A percentile compares a stretch with the other conserved stretches of the same genome.
phyloP scores from a whole-genome alignment of 2,113 vertebrate genomes.

The Myxocyprinus asiaticus region DNA sequence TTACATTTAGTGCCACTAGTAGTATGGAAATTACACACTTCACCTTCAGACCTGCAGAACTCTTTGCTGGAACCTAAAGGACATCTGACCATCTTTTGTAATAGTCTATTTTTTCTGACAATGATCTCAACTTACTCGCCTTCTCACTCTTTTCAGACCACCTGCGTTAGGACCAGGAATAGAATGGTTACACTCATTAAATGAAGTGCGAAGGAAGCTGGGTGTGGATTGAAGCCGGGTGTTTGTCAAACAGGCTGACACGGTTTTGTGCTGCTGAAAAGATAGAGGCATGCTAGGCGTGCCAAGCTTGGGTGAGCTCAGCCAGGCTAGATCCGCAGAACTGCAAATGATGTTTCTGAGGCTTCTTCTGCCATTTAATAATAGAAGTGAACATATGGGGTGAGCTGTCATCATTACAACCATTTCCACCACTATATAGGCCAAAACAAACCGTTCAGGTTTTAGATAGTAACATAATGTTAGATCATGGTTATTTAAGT shows the following conservation, averaged over 20 bases:
- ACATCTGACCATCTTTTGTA: too few relatives aligned
- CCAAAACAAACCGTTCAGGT: slow-evolving; percentile 23
- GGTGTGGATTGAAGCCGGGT: background rate
- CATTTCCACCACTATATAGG: background rate
- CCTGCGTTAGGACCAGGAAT: background rate
- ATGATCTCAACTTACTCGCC: too few relatives aligned
- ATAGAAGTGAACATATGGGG: background rate
- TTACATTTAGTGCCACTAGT: too few relatives aligned
- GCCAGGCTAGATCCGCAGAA: too few relatives aligned
- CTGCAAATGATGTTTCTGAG: background rate
- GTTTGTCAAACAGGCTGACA: too few relatives aligned
- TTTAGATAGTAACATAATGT: background rate
- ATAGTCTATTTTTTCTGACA: too few relatives aligned
- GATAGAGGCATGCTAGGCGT: background rate
- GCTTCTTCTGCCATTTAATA: background rate
- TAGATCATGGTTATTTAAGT: background rate
- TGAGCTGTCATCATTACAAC: slow-evolving; percentile 11
- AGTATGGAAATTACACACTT: too few relatives aligned
- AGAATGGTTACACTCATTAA: slow-evolving; percentile 2
- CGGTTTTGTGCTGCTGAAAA: background rate
- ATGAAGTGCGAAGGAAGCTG: background rate
- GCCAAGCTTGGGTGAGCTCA: background rate
- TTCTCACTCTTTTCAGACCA: background rate
- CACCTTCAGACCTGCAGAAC: too few relatives aligned
- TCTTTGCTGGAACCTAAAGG: too few relatives aligned